These are phyloP conservation scores for Cetonia aurata DNA, from an alignment of 2,888 invertebrate genomes.

Conservation along the genomic window DNA sequence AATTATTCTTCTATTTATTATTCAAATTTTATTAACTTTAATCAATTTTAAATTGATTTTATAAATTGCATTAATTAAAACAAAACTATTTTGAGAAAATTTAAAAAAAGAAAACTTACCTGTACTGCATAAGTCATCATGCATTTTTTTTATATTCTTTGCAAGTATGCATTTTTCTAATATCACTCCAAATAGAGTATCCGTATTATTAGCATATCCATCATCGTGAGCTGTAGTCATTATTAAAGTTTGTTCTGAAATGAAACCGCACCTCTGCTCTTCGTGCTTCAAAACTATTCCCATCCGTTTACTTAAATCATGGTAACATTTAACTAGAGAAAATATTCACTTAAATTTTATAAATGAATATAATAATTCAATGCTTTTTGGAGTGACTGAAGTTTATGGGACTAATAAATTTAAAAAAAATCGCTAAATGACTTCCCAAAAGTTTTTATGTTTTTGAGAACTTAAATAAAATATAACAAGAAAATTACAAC, in stretches of 20 bases:
- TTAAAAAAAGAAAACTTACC: slow-evolving; percentile 61
- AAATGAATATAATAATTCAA: slow-evolving; percentile 14
- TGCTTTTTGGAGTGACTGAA: not conserved
- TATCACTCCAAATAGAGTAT: slow-evolving; percentile 82
- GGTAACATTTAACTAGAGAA: slow-evolving; percentile 88
- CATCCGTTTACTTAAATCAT: slow-evolving; percentile 90
- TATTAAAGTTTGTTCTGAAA: slow-evolving; percentile 88
- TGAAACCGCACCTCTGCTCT: slow-evolving; percentile 89
- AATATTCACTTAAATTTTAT: slow-evolving; percentile 6
- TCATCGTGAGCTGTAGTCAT: slow-evolving; percentile 81
- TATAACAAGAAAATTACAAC: too few relatives aligned
- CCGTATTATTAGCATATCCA: slow-evolving; percentile 66
- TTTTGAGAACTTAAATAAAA: too few relatives aligned
- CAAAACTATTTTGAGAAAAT: not conserved
- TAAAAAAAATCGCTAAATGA: not conserved
- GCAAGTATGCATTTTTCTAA: slow-evolving; percentile 87
- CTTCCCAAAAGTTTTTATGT: too few relatives aligned
- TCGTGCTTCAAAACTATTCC: slow-evolving; percentile 91
- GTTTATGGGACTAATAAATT: slow-evolving; percentile 11
- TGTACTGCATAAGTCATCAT: slow-evolving; percentile 79
- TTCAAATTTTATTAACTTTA: not conserved
- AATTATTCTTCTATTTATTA: too few relatives aligned
- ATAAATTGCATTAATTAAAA: slow-evolving; percentile 2
- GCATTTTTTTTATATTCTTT: slow-evolving; percentile 84
- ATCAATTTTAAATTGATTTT: not conserved